These are phyloP conservation scores for Mactromeris polynyma DNA, from an alignment of 2,888 invertebrate species.

Conservation along the genomic window DNA sequence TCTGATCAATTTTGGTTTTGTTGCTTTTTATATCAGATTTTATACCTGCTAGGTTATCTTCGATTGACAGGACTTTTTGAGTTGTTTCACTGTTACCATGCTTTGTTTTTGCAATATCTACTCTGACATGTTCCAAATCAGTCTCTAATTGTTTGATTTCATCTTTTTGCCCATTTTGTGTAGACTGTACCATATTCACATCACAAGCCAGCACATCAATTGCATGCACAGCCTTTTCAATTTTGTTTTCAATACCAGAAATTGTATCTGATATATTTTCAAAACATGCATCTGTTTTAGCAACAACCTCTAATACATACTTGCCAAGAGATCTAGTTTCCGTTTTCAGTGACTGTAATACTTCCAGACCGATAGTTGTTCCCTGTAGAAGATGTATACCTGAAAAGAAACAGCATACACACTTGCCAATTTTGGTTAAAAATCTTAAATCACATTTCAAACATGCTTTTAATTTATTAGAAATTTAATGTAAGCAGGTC, in stretches of 20 bases:
- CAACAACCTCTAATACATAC: slow-evolving; percentile 1
- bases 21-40: background rate
- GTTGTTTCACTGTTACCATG: background rate
- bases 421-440: too few relatives aligned
- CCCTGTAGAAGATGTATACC: slow-evolving; percentile 47
- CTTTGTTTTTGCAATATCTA: background rate
- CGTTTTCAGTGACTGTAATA: slow-evolving; percentile 27
- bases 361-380: slow-evolving; percentile 41
- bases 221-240: background rate
- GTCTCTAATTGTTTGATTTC: background rate
- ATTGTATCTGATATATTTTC: background rate
- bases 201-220: background rate
- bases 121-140: background rate
- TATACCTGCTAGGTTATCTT: background rate
- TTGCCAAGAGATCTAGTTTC: slow-evolving; percentile 34
- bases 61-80: background rate
- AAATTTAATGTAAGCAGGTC: too few relatives aligned
- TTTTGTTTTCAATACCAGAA: background rate
- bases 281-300: background rate
- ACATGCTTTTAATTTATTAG: too few relatives aligned
- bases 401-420: background rate
- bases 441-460: too few relatives aligned
- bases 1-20: slow-evolving; percentile 2
- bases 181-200: background rate
- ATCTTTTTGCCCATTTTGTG: background rate